Evolutionary conservation across 1,140 invertebrate species (phyloP).

Genomic region (Zaprionus tsacasi): DNA sequence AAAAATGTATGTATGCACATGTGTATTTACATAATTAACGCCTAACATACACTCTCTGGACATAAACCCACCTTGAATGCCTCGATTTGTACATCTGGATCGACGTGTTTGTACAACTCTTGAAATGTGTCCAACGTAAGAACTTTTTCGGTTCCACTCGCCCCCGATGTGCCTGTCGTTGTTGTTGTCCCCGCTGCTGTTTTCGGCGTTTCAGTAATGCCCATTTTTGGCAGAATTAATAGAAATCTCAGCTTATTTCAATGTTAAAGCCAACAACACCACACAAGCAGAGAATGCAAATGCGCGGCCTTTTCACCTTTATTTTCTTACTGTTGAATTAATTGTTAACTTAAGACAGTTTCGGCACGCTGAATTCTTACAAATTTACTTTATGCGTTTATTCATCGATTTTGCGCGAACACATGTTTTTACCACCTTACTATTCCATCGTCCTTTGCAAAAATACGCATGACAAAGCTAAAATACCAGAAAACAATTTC

Average conservation of each 20-base stretch:
- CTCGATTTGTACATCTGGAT: constrained; percentile 80
- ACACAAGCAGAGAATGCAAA: not conserved
- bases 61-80: constrained; percentile 67
- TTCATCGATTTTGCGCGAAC: constrained; percentile 73
- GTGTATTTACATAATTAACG: not conserved
- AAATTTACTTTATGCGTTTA: constrained; percentile 40
- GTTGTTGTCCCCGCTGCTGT: constrained; percentile 30
- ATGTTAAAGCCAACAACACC: not conserved
- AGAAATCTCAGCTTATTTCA: constrained; percentile 10
- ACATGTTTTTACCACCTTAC: constrained; percentile 56
- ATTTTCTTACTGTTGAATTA: constrained; percentile 14
- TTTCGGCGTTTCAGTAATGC: constrained; percentile 69
- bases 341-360: constrained; percentile 39
- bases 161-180: constrained; percentile 16
- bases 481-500: constrained; percentile 29
- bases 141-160: constrained; percentile 51
- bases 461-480: constrained; percentile 26
- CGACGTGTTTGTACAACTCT: constrained; percentile 72
- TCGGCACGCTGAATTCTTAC: constrained; percentile 23
- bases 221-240: constrained; percentile 56
- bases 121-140: constrained; percentile 72
- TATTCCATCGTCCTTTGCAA: constrained; percentile 31
- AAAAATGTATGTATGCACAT: not conserved
- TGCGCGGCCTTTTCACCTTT: constrained; percentile 6
- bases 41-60: not conserved